These are phyloP conservation scores for Drosophila subsilvestris DNA, from an alignment of 2,888 invertebrate species.

Conservation along the genomic window DNA sequence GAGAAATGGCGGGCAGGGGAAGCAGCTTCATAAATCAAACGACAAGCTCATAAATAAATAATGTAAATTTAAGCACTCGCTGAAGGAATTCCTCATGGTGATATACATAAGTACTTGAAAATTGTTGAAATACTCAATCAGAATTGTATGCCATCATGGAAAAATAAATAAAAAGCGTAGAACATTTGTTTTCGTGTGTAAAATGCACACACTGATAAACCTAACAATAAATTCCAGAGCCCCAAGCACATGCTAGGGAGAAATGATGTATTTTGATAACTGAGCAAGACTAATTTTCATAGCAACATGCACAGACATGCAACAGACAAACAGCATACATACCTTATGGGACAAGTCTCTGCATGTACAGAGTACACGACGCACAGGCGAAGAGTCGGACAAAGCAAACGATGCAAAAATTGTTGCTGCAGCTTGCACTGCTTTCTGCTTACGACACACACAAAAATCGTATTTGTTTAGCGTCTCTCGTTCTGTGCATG, in stretches of 20 bases:
- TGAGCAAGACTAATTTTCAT: no score
- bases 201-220: no score
- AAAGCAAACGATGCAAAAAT: neutral
- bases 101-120: slow-evolving; percentile 20
- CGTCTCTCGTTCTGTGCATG: neutral
- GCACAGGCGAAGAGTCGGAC: neutral
- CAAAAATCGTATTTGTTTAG: no score
- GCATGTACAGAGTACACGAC: no score
- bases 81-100: slow-evolving; percentile 10
- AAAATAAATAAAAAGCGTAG: slow-evolving; percentile 4
- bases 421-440: no score
- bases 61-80: slow-evolving; percentile 44
- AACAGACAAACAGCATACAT: no score
- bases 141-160: neutral
- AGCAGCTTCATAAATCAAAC: slow-evolving; percentile 47
- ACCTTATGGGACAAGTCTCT: no score
- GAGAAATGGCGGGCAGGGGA: neutral
- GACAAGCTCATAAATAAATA: slow-evolving; percentile 48
- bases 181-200: no score
- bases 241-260: no score
- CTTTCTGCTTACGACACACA: no score
- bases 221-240: no score
- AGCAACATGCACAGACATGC: neutral
- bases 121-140: neutral
- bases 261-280: no score